phyloP scores from a whole-genome alignment of 2,888 invertebrate genomes.

The Linnaemya vulpina region DNA sequence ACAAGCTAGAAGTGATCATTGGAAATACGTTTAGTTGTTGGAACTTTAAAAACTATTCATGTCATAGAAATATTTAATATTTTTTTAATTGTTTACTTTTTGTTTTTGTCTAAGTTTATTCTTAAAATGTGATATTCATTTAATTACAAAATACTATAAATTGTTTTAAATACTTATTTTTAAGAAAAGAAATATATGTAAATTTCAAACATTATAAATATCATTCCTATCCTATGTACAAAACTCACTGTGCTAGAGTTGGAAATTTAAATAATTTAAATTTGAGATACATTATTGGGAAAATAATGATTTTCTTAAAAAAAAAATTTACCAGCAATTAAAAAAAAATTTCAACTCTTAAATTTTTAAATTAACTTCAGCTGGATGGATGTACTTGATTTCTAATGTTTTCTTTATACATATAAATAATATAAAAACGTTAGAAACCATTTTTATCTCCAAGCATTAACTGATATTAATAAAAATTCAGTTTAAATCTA shows the following conservation, averaged over 20 bases:
- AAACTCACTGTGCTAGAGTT: conserved; percentile 22
- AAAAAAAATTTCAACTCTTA: background rate
- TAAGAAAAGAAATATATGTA: background rate
- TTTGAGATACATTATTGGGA: background rate
- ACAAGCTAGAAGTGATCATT: conserved; percentile 6
- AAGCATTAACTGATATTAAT: background rate
- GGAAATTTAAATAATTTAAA: conserved; percentile 8
- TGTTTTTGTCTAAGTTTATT: conserved; percentile 7
- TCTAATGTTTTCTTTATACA: background rate
- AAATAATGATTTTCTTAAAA: too few relatives aligned
- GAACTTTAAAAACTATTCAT: conserved; percentile 16
- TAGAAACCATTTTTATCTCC: background rate
- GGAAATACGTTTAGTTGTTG: conserved; percentile 12
- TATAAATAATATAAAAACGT: background rate
- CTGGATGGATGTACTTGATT: background rate
- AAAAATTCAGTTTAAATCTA: too few relatives aligned
- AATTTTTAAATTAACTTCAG: background rate
- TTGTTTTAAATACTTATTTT: conserved; percentile 48
- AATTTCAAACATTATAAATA: background rate
- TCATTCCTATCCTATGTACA: conserved; percentile 45
- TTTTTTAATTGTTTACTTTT: conserved; percentile 12
- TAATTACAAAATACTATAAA: conserved; percentile 57
- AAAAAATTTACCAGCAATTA: background rate
- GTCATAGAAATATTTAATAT: conserved; percentile 1
- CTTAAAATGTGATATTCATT: conserved; percentile 34